These are phyloP conservation scores for Hedychridium roseum DNA, from an alignment of 2,888 invertebrate genomes.

Conservation along the genomic window DNA sequence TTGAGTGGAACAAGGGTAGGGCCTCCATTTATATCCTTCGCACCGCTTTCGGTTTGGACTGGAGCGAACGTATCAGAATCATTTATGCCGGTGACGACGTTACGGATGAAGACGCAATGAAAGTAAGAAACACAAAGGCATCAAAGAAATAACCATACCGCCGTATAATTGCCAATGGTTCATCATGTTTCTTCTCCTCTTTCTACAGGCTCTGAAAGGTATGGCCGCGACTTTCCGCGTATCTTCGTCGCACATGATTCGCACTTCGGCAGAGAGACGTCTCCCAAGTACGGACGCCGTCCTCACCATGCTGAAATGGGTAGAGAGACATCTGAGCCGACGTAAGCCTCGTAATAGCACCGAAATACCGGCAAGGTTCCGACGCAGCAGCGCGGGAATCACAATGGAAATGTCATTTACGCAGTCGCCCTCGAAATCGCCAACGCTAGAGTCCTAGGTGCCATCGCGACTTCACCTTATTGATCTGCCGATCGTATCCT, in stretches of 20 bases:
- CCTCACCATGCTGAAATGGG: slow-evolving; percentile 89
- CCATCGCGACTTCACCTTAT: slow-evolving; percentile 7
- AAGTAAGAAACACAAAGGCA: slow-evolving; percentile 65
- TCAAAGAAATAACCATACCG: neutral
- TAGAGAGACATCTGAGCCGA: slow-evolving; percentile 82
- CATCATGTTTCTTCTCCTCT: slow-evolving; percentile 7
- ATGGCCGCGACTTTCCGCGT: slow-evolving; percentile 94
- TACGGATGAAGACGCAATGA: slow-evolving; percentile 91
- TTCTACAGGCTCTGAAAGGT: slow-evolving; percentile 81
- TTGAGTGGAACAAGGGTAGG: slow-evolving; percentile 90
- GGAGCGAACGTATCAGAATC: slow-evolving; percentile 89
- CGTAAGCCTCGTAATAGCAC: slow-evolving; percentile 73
- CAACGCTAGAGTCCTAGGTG: slow-evolving; percentile 38
- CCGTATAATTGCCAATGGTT: neutral
- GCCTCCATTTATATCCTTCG: slow-evolving; percentile 90
- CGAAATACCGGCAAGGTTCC: slow-evolving; percentile 51
- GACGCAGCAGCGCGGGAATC: slow-evolving; percentile 72
- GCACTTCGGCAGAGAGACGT: slow-evolving; percentile 86
- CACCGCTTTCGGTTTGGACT: slow-evolving; percentile 90
- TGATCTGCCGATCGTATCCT: slow-evolving; percentile 17
- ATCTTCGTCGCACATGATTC: slow-evolving; percentile 83
- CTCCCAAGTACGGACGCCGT: slow-evolving; percentile 90
- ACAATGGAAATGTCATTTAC: slow-evolving; percentile 82
- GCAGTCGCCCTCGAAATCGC: slow-evolving; percentile 51
- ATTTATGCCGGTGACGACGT: slow-evolving; percentile 90